Conservation (phyloP, 2,113 vertebrate genomes). For the Mustelus asterias region DNA sequence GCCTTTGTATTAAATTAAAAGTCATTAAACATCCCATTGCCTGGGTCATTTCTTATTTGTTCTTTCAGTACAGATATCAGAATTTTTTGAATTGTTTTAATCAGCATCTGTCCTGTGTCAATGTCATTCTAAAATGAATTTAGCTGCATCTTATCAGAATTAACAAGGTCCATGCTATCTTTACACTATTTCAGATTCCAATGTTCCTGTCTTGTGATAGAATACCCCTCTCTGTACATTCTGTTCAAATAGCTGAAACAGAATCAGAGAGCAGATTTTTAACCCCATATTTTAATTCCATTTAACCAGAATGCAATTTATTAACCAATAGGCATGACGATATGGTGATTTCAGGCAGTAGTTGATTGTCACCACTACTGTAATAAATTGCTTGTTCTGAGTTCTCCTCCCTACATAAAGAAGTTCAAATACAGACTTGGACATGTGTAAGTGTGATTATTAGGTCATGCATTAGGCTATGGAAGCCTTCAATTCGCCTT, state of each 20-base stretch:
- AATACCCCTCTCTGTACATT: neutral
- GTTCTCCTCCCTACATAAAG: neutral
- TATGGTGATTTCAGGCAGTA: neutral
- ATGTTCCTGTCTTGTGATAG: neutral
- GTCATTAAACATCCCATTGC: neutral
- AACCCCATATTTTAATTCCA: too few species aligned
- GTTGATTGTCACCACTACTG: neutral
- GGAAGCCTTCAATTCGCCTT: neutral
- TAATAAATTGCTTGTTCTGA: neutral
- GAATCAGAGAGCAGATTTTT: neutral
- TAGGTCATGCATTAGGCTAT: neutral
- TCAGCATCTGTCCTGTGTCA: neutral
- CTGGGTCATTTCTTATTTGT: neutral
- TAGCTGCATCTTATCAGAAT: neutral
- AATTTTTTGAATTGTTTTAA: neutral
- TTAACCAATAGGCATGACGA: neutral
- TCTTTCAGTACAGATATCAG: neutral
- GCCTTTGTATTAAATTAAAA: neutral
- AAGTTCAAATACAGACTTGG: neutral
- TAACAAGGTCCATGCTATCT: slow-evolving; percentile 6
- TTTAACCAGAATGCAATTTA: neutral
- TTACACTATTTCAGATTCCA: neutral
- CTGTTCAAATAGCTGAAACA: neutral
- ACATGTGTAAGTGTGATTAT: neutral
- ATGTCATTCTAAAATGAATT: neutral